Evolutionary conservation across 2,113 vertebrate genomes (phyloP).

Genomic region (Zosterops japonicus): DNA sequence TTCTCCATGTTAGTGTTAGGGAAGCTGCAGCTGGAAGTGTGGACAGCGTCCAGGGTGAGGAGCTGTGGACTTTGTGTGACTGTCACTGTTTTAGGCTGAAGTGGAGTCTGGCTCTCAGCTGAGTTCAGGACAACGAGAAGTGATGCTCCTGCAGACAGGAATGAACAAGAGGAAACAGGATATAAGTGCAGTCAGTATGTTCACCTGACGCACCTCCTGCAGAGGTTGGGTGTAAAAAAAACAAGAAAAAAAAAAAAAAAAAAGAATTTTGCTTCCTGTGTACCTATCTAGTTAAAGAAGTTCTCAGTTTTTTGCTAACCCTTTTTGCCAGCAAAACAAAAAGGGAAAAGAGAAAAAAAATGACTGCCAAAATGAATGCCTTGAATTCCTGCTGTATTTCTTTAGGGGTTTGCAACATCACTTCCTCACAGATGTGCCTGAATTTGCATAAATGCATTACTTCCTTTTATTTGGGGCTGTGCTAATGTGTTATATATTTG

Average conservation of each 20-base stretch:
- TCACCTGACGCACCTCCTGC: neutral
- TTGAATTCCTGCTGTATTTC: neutral
- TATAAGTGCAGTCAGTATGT: neutral
- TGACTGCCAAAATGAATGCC: neutral
- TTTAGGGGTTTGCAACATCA: neutral
- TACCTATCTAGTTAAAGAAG: neutral
- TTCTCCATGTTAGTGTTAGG: neutral
- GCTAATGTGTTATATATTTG: neutral
- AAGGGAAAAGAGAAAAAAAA: neutral
- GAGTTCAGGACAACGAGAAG: neutral
- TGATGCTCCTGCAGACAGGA: neutral
- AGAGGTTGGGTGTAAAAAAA: neutral
- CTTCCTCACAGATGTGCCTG: neutral
- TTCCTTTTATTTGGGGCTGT: neutral
- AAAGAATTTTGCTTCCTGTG: neutral
- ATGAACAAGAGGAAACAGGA: neutral
- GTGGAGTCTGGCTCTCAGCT: neutral
- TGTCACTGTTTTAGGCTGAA: neutral
- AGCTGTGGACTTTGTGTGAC: neutral
- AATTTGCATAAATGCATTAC: neutral
- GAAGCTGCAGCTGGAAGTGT: neutral
- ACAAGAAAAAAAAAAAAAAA: neutral
- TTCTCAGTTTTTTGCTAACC: neutral
- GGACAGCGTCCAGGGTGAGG: neutral
- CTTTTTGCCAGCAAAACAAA: neutral